Evolutionary conservation across 2,113 vertebrate genomes (phyloP), one percentile per base, ranked within the genome.

Genomic region (Lathamus discolor): DNA sequence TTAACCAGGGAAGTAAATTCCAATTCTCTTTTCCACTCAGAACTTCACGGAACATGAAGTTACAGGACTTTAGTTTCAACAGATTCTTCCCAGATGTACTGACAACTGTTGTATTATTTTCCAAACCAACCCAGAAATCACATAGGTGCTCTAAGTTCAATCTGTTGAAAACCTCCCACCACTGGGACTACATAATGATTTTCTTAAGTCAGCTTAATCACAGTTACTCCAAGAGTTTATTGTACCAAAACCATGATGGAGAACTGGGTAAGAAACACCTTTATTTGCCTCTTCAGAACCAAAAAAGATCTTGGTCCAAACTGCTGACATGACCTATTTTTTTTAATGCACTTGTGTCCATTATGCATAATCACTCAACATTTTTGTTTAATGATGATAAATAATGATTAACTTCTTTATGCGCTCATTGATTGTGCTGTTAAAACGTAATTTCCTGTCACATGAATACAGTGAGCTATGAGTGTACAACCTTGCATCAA

Each of bases 391-490:
- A 35, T 83, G 43, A 62, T 64, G 62, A 35, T 35, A 76, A 75
- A 72, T 76, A 5, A 72, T 29, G 24, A 61, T 15, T 41, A 86
- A 79, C 24, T 54, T 63, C 43, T 76, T 63, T 59, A 52, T 14
- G 27, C 18, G 68, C 20, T 44, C 33, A 31, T 12, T 62, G 25
- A 35, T 6, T 8, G 11, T 68, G 48, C 39, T n/a, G 48, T 83
- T 76, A 79, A 64, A 92, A 46, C 23, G 27, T 18, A 1, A 61
- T 63, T 35, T 44, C 61, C 49, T 52, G 54, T 37, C 70, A 49
- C 13, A 51, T 27, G 43, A 77, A 37, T 39, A 17, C 51, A 59
- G 57, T 2, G 0, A 37, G 10, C 67, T 49, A 44, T 0, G 1
- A 81, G 37, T 14, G 29, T n/a, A 82, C 49, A 74, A 8, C n/a